These are phyloP conservation scores for Pristionchus entomophagus DNA, from an alignment of 2,888 invertebrate genomes.

Conservation along the genomic window DNA sequence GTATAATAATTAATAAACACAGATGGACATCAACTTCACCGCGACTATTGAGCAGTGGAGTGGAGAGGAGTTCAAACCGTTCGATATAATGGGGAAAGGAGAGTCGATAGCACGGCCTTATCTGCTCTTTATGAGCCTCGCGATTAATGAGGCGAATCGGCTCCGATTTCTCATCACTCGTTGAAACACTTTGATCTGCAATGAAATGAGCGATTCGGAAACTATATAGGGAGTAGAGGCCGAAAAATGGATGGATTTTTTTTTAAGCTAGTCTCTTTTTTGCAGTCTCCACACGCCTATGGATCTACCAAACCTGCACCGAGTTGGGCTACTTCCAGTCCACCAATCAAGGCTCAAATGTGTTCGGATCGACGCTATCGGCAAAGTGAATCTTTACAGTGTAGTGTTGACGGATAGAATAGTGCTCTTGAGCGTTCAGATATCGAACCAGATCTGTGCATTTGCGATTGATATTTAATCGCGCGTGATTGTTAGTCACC, in stretches of 20 bases:
- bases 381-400: neutral
- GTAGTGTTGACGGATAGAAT: neutral
- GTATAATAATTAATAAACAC: neutral
- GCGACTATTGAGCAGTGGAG: neutral
- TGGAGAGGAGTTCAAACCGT: neutral
- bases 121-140: neutral
- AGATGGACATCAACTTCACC: neutral
- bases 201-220: neutral
- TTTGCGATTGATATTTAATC: no score
- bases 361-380: slow-evolving; percentile 11
- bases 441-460: slow-evolving; percentile 6
- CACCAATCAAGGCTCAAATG: neutral
- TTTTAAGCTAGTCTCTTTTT: neutral
- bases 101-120: no score
- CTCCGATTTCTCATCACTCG: neutral
- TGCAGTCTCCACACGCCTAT: neutral
- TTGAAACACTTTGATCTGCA: neutral
- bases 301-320: slow-evolving; percentile 27
- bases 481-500: no score
- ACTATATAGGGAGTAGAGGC: neutral
- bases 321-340: slow-evolving; percentile 34
- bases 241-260: neutral
- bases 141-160: no score
- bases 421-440: neutral
- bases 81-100: no score